Evolutionary conservation across 2,888 invertebrate genomes (phyloP), one percentile per base, ranked within the genome.

Genomic region (Amiota mariae): DNA sequence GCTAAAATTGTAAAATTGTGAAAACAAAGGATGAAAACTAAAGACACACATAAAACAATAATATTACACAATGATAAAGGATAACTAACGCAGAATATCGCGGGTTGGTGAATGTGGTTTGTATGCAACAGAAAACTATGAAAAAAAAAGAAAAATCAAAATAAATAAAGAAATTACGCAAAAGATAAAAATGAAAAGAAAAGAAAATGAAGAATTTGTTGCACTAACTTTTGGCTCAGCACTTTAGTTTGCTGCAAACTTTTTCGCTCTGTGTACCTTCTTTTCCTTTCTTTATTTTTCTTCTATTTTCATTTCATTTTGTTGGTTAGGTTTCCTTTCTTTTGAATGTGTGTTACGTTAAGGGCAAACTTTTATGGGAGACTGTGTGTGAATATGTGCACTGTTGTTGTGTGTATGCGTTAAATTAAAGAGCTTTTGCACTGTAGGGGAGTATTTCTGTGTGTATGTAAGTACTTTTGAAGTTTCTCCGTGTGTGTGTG

Each of bases 211-310:
- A 70, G 71, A 76, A 82, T 79, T 85, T 85, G 83, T 76, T 82
- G 79, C 83, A 75, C 81, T 80, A 80, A 80, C 82, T 79, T 85
- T 85, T 56, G 51, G 24, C 76, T 76, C 80, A 78, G 82, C 78
- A 79, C 77, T 81, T 81, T 77, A 78, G 75, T 79, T 49, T 68
- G 57, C 47, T 77, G 80, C 70, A 75, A 85, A 82, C 77, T 85
- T 86, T 85, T 83, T 79, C 78, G 85, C 85, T 78, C 75, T 82
- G 76, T 82, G 54, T 54, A 12, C 13, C 82, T 81, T 73, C 51
- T 75, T 74, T 13, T 24, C 36, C 13, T 18, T 57, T 12, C 24
- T 63, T 57, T n/a, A n/a, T n/a, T n/a, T n/a, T n/a, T n/a, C n/a
- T n/a, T n/a, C n/a, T n/a, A 48, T 48, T 73, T 70, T 61, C 24